A percentile compares a stretch with the other conserved stretches of the same genome.
Evolutionary conservation across 2,888 invertebrate species (phyloP).

Genomic region (Celastrina argiolus): DNA sequence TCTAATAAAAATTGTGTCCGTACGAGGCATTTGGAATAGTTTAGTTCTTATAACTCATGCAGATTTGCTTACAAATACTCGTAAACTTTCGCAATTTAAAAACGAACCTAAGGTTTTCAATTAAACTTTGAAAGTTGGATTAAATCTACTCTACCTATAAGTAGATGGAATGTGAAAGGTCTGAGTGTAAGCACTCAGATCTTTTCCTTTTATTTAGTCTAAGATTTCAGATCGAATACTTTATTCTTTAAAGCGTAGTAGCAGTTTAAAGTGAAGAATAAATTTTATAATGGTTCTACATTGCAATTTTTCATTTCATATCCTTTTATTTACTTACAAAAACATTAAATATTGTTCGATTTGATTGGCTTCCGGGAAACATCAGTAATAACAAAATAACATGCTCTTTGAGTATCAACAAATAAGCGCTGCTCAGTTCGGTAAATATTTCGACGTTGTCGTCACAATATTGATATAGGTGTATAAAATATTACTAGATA

Average conservation of each 20-base stretch:
- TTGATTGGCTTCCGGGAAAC: not conserved
- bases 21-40: no score
- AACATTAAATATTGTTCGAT: no score
- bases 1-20: no score
- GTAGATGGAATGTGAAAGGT: no score
- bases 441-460: not conserved
- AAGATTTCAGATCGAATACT: not conserved
- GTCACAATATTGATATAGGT: no score
- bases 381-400: not conserved
- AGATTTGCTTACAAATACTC: not conserved
- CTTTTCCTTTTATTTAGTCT: not conserved
- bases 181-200: no score
- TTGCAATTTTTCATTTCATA: not conserved
- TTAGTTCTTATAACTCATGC: not conserved
- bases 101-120: not conserved
- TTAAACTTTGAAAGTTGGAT: not conserved
- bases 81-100: not conserved
- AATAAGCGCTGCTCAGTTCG: slow-evolving; percentile 7
- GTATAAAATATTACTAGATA: no score
- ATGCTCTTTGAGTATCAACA: not conserved
- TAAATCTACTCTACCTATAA: not conserved
- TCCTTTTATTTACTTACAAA: no score
- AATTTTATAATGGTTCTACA: not conserved
- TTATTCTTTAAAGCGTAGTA: not conserved
- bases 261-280: not conserved